Base-by-base conservation (phyloP, 2,113 vertebrate genomes). In the Carassius gibelio region DNA sequence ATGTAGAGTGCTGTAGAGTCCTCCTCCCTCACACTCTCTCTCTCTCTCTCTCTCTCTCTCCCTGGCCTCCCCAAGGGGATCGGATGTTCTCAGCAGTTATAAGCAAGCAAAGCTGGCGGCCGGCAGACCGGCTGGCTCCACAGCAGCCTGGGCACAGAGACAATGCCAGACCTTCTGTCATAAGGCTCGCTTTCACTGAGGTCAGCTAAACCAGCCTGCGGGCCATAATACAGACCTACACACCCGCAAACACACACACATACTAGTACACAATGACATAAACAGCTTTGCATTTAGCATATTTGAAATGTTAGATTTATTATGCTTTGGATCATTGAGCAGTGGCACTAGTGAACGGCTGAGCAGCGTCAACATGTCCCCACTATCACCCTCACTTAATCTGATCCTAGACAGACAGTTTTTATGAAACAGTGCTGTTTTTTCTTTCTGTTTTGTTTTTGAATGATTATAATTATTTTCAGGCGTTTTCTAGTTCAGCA, bases 51-150 rank as follows among this genome's bases (percentile, higher is more conserved):
- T 55, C 71, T 59, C 84, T 88, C 89, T 86, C 93, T 90, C 90
- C 88, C 93, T 92, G 91, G 94, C 94, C 94, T 96, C 93, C 92
- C 93, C 94, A 0, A 89, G 88, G 93, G 95, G 94, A 96, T 95
- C 95, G 95, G 96, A 95, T 96, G 94, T 92, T 95, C 96, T 96
- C 95, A 94, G 95, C 95, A 90, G 95, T 96, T 95, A 92, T 92
- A 94, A 96, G 94, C 90, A 75, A 94, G 94, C 94, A 92, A 94
- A 96, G 94, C 87, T 91, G 87, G 90, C 91, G 93, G 95, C 93
- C 88, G 93, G 94, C 95, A 96, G 96, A 96, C 96, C 86, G 94
- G 90, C 96, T 96, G 96, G 96, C 95, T 96, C 95, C 95, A 79
- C 91, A 91, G 13, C 88, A 92, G 92, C 93, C 92, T 90, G 83